Percentiles rank a stretch among this genome's conserved stretches.
phyloP scores from a whole-genome alignment of 2,113 vertebrate species.

The Craseonycteris thonglongyai region DNA sequence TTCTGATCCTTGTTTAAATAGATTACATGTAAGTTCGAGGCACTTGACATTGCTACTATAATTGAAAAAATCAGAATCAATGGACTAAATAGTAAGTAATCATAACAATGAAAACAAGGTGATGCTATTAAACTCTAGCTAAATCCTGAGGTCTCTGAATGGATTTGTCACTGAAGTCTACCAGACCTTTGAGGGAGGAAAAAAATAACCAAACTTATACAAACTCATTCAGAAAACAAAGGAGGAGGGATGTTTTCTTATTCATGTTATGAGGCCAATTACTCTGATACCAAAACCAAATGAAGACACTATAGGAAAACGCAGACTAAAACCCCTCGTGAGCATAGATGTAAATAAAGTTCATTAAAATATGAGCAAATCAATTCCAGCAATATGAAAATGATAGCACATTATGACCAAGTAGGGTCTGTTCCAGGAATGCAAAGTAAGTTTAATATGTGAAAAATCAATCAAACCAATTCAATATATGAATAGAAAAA shows the following conservation, averaged over 20 bases:
- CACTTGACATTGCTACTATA: too few relatives aligned
- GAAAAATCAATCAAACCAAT: background rate
- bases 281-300: background rate
- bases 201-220: background rate
- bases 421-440: background rate
- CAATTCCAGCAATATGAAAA: background rate
- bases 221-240: background rate
- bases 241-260: background rate
- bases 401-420: background rate
- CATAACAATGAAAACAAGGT: background rate
- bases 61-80: background rate
- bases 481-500: background rate
- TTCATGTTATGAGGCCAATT: background rate
- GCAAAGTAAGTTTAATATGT: background rate
- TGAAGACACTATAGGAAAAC: background rate
- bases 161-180: background rate
- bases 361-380: background rate
- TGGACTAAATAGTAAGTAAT: background rate
- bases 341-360: too few relatives aligned
- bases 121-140: background rate
- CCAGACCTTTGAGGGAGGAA: background rate
- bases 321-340: background rate
- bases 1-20: background rate
- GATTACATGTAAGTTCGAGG: background rate
- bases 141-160: background rate